Base-by-base conservation (phyloP, 2,113 vertebrate species). In the Upupa epops region DNA sequence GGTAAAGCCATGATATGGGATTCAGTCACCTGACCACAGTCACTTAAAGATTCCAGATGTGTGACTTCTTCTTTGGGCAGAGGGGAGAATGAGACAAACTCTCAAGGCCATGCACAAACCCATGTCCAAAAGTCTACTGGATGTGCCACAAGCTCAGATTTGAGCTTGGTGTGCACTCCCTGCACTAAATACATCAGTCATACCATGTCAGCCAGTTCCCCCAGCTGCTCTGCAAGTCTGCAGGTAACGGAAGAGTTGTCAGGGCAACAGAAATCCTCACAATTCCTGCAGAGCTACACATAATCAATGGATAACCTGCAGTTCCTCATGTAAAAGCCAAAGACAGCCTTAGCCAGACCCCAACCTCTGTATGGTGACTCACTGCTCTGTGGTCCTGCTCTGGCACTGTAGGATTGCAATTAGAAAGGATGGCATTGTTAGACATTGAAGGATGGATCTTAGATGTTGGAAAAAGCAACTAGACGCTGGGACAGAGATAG, bases 151-250 rank as follows among this genome's bases (percentile, higher is more conserved):
- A 55, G 37, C 68, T 79, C 24, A 59, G 65, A 68, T 11, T 10
- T 17, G 48, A 55, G 20, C 55, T 36, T 0, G 2, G n/a, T 15
- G 46, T 55, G 34, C 17, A 6, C 63, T 42, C 25, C 42, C 26
- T 13, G 49, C 4, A 13, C 42, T 25, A n/a, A 52, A 21, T 4
- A 1, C 34, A 51, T 71, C 55, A 15, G 42, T 29, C 42, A 68
- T 59, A 31, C 34, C 11, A 0, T 17, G 28, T 22, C 54, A 32
- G 60, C 0, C 0, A 15, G 24, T 16, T 69, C 36, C 32, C 12
- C 5, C 6, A 26, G 32, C 54, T 59, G 65, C 71, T 77, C 59
- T 48, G 49, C 37, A 42, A 59, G n/a, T 68, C 65, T n/a, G 29
- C 21, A 68, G 61, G 61, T 64, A 54, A 26, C 31, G 36, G 61